Evolutionary conservation across 2,797 vertebrate genomes (phyloP), one percentile per base, ranked within the genome.

Genomic region (Cynopterus sphinx): DNA sequence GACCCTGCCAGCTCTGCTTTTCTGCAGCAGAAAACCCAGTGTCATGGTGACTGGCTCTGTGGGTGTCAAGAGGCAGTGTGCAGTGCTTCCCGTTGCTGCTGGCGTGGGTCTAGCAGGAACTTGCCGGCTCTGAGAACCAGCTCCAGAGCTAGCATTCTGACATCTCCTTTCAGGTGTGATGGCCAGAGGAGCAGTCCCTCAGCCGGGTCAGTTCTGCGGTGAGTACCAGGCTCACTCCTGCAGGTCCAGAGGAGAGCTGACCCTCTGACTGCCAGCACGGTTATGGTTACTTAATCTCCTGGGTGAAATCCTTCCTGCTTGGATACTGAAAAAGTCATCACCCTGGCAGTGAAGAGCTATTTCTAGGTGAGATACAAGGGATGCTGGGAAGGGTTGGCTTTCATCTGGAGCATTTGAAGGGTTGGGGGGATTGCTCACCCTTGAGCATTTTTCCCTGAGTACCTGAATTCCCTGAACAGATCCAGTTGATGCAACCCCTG

Each of bases 241-340:
- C 22, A 41, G 26, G 81, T 28, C 10, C 10, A 9, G 9, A 7
- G 26, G 5, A n/a, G 6, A 74, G 70, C 46, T 1, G 4, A 2
- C 65, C 59, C 13, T 43, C 59, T 28, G 8, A 19, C 21, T 3
- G 6, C 33, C 70, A 0, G 0, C 1, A 16, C 12, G 6, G 3
- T 8, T 22, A 17, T 3, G 4, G 0, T 33, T 39, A 1, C 19
- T 53, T 4, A 1, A 0, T 31, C 3, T 24, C 51, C 43, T 15
- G 3, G 3, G 3, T 17, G 31, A 57, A 68, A 41, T 75, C 43
- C 24, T 31, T 68, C 28, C 9, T 77, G 51, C n/a, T 67, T 15
- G 24, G 17, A 53, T 2, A 3, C 33, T 22, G 39, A 17, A 41
- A 24, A 36, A 26, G 6, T 59, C 17, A 41, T 19, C 11, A 28